Percentiles rank a stretch among this genome's conserved stretches.
These are phyloP conservation scores for Trichogramma dendrolimi DNA, from an alignment of 2,888 invertebrate species.

Conservation along the genomic window DNA sequence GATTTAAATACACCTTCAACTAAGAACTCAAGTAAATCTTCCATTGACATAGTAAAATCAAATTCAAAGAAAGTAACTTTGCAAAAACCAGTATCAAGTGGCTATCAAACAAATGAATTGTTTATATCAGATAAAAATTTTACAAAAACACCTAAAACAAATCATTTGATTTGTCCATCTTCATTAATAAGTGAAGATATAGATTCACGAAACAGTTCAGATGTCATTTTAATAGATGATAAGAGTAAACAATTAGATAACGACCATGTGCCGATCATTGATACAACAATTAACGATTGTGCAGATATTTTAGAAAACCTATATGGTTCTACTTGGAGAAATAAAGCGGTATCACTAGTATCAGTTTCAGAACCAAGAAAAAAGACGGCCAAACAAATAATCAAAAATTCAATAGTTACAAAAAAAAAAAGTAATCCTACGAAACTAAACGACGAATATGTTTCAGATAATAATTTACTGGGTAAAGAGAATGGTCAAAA, in stretches of 20 bases:
- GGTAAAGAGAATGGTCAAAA: slow-evolving; percentile 20
- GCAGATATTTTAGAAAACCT: slow-evolving; percentile 53
- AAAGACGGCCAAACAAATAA: slow-evolving; percentile 23
- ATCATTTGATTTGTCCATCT: slow-evolving; percentile 1
- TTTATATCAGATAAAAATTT: background rate
- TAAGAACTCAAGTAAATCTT: slow-evolving; percentile 1
- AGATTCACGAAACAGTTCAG: background rate
- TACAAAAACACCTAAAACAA: background rate
- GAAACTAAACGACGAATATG: slow-evolving; percentile 5
- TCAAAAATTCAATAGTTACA: slow-evolving; percentile 39
- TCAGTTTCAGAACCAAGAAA: slow-evolving; percentile 39
- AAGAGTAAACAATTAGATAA: slow-evolving; percentile 6
- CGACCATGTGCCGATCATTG: background rate
- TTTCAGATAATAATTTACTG: slow-evolving; percentile 14
- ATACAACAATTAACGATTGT: slow-evolving; percentile 36
- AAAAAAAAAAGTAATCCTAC: slow-evolving; percentile 36
- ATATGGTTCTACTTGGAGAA: slow-evolving; percentile 59
- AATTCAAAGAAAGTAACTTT: slow-evolving; percentile 1
- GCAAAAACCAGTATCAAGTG: too few relatives aligned
- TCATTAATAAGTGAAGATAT: slow-evolving; percentile 10
- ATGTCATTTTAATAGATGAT: slow-evolving; percentile 8
- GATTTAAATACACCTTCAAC: background rate
- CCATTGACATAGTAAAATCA: background rate
- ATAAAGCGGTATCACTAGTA: slow-evolving; percentile 42
- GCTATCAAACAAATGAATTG: background rate